Conservation (phyloP, 2,797 vertebrate genomes). For the Diplodus puntazzo region DNA sequence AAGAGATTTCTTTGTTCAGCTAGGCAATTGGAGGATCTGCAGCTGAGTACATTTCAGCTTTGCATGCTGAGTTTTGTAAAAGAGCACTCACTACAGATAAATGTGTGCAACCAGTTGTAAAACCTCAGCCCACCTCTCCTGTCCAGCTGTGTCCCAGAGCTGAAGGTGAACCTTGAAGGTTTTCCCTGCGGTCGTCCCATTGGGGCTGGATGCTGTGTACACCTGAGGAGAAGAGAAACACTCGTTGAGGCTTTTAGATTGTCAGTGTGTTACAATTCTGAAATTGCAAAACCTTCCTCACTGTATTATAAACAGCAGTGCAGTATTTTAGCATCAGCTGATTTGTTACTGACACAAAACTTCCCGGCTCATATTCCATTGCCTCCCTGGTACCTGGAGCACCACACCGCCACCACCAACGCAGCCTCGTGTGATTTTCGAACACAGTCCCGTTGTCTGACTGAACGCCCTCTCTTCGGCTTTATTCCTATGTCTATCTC, state of each 20-base stretch:
- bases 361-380: neutral
- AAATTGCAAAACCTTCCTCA: neutral
- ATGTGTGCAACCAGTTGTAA: neutral
- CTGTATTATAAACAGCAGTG: neutral
- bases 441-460: neutral
- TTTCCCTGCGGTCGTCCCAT: conserved; percentile 90
- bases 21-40: neutral
- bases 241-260: neutral
- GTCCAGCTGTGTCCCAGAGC: conserved; percentile 97
- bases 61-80: neutral
- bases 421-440: neutral
- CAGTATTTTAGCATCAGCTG: neutral
- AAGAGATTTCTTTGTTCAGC: neutral
- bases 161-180: conserved; percentile 95
- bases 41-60: neutral
- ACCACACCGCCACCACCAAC: neutral
- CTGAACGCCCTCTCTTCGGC: neutral
- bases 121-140: conserved; percentile 88
- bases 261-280: neutral
- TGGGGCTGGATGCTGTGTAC: conserved; percentile 89
- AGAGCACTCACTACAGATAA: neutral
- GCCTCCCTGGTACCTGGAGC: neutral
- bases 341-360: neutral
- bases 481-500: neutral
- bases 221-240: conserved; percentile 77